Evolutionary conservation across 2,113 vertebrate genomes (phyloP).

Genomic region (Lophochroa leadbeateri): DNA sequence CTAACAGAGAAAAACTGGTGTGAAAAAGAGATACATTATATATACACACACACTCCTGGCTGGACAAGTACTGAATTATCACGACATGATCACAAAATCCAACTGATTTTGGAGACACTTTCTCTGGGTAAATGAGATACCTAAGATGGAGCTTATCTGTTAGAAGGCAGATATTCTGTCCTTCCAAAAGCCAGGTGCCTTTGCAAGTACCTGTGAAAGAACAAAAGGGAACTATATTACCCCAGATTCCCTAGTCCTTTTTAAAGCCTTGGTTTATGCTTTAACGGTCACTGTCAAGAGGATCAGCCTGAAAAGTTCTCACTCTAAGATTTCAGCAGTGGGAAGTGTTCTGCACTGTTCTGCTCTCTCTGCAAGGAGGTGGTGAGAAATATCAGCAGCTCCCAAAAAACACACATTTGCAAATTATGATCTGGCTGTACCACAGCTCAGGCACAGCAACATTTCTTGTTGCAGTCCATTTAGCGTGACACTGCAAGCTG

Average conservation of each 20-base stretch:
- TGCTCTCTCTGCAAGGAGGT: conserved; percentile 32
- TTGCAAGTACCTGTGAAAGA: neutral
- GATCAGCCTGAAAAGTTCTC: conserved; percentile 1
- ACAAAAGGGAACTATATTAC: neutral
- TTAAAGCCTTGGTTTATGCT: neutral
- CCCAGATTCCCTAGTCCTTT: neutral
- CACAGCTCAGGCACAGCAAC: neutral
- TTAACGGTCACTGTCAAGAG: neutral
- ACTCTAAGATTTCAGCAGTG: conserved; percentile 20
- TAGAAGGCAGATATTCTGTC: neutral
- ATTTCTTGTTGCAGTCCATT: conserved; percentile 14
- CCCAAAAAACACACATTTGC: conserved; percentile 33
- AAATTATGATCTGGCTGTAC: neutral
- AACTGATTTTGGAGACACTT: neutral
- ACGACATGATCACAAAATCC: neutral
- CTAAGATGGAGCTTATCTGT: neutral
- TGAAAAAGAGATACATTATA: neutral
- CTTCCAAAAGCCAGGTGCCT: neutral
- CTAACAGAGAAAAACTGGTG: neutral
- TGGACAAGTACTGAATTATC: neutral
- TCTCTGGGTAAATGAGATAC: neutral
- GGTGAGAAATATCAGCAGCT: conserved; percentile 17
- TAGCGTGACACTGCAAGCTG: conserved; percentile 17
- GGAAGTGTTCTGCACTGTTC: conserved; percentile 39
- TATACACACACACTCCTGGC: neutral